Evolutionary conservation across 2,888 invertebrate genomes (phyloP), one percentile per base, ranked within the genome.

Genomic region (Brachycybe producta): DNA sequence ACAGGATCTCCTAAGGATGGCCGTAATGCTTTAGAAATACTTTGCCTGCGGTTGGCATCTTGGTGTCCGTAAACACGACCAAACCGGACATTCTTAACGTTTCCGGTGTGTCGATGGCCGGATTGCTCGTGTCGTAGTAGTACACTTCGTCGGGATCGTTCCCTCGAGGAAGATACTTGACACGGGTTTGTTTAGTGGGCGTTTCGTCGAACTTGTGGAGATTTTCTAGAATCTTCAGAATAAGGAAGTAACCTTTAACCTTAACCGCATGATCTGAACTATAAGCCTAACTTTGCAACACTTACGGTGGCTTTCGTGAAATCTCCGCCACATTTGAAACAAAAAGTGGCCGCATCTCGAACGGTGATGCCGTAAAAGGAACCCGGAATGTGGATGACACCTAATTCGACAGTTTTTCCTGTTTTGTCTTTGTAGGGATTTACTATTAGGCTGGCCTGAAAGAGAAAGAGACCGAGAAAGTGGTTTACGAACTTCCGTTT

Each of bases 361-460:
- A 69, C 72, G 35, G 70, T 67, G 43, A 71, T 66, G 1, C 71
- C 73, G 51, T 74, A 69, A 54, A 70, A 73, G 0, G 75, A 68
- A 8, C 73, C 73, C 1, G 72, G 71, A 23, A 71, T 68, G 15
- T 72, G 70, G 26, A 65, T 63, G 2, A 69, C 67, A 17, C 70
- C 65, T 13, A 72, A 62, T 61, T 75, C 75, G 11, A 75, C 67
- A 1, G 69, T 68, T 57, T 73, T 68, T 21, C 70, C 68, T n/a
- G 68, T 70, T 58, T 72, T 70, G 57, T 75, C 75, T 60, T 75
- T 75, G 15, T 71, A 70, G 42, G 68, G 67, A 60, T 74, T 75
- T n/a, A 76, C 61, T 27, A 61, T 60, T 27, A 74, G 60, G 44
- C 61, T 62, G 35, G 73, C 48, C 52, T 36, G 34, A 28, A 19